Conservation (phyloP, 2,113 vertebrate genomes). For the Gyps fulvus region DNA sequence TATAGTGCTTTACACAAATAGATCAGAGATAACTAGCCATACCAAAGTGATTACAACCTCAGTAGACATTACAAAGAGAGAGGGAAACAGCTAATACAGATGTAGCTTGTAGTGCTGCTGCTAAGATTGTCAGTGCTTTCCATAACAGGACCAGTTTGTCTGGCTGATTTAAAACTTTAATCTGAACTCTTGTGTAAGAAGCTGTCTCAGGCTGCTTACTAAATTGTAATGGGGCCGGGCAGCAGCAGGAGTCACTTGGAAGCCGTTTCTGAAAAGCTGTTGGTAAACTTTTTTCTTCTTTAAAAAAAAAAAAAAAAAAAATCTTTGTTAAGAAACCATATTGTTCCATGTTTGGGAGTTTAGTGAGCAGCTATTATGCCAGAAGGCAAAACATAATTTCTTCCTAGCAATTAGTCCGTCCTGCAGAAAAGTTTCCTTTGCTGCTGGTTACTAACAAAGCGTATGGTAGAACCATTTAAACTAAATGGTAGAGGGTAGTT, state of each 20-base stretch:
- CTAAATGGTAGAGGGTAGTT: background rate
- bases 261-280: background rate
- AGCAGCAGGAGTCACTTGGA: background rate
- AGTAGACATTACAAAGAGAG: background rate
- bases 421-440: background rate
- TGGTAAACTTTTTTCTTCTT: background rate
- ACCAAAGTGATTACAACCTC: background rate
- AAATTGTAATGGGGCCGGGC: background rate
- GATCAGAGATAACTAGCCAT: background rate
- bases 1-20: background rate
- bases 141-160: constrained; percentile 11
- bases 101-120: background rate
- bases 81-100: background rate
- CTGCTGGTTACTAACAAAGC: background rate
- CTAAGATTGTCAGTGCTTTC: background rate
- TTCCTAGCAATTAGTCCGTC: background rate
- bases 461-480: background rate
- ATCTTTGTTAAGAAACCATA: background rate
- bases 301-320: background rate
- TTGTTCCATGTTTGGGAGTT: background rate
- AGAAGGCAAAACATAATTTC: background rate
- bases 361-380: background rate
- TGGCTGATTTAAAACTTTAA: constrained; percentile 28
- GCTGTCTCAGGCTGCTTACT: background rate
- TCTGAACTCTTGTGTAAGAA: constrained; percentile 1